Conservation (phyloP, 2,797 vertebrate genomes). For the Urosaurus nigricauda region DNA sequence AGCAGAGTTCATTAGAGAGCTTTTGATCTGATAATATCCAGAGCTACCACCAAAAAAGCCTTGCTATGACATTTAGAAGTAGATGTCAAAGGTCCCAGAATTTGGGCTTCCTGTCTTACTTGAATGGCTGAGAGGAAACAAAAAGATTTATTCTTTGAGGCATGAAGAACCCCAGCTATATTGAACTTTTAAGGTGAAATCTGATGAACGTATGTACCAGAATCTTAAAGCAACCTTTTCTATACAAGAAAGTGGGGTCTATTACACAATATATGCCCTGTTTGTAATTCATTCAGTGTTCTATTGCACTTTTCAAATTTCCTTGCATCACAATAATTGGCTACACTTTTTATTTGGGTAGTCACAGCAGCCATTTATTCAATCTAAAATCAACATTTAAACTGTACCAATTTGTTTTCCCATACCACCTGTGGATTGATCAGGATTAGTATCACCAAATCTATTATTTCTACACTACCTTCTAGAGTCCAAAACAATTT, state of each 20-base stretch:
- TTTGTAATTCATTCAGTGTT: not conserved
- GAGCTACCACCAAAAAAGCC: not conserved
- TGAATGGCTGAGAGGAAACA: not conserved
- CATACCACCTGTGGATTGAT: not conserved
- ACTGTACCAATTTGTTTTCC: not conserved
- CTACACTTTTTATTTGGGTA: not conserved
- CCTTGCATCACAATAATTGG: not conserved
- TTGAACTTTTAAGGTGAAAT: not conserved
- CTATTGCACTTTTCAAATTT: constrained; percentile 3
- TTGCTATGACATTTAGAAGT: not conserved
- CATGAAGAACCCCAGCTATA: not conserved
- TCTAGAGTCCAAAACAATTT: constrained; percentile 27
- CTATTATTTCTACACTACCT: not conserved
- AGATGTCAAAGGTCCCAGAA: not conserved
- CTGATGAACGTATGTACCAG: not conserved
- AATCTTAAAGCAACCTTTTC: not conserved
- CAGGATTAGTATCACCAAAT: not conserved
- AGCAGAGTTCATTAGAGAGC: not conserved
- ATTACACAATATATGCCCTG: not conserved
- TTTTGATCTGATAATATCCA: not conserved
- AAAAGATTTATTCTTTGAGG: not conserved
- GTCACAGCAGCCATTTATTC: constrained; percentile 21
- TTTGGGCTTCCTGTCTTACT: not conserved
- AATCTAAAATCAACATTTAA: not conserved
- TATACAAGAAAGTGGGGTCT: not conserved